These are phyloP conservation scores for Geotria australis DNA, from an alignment of 2,797 vertebrate genomes.

Conservation along the genomic window DNA sequence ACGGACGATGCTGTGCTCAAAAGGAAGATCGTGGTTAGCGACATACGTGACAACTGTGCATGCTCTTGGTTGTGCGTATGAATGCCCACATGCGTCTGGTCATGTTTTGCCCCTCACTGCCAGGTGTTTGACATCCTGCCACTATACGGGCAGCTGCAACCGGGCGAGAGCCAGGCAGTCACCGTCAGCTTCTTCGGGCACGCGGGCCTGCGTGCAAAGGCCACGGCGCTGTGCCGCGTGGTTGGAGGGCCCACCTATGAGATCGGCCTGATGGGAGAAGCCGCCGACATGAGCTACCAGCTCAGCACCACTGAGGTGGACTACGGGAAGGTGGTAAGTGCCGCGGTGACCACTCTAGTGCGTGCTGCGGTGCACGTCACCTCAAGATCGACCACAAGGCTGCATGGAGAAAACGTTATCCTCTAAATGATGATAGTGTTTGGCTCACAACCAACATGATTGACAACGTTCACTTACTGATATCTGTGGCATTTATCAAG, in stretches of 20 bases:
- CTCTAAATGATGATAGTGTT: too few relatives aligned
- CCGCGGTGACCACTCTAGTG: not conserved
- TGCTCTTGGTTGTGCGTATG: too few relatives aligned
- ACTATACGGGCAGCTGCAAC: conserved; percentile 17
- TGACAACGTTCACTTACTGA: too few relatives aligned
- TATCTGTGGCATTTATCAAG: too few relatives aligned
- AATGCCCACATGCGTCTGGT: too few relatives aligned
- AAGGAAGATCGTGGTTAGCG: too few relatives aligned
- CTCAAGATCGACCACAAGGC: too few relatives aligned
- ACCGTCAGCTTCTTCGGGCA: conserved; percentile 40
- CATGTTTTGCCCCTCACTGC: not conserved
- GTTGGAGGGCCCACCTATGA: conserved; percentile 38
- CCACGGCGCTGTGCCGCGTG: conserved; percentile 25
- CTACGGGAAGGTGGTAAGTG: conserved; percentile 33
- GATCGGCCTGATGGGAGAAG: conserved; percentile 24
- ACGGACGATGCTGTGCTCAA: too few relatives aligned
- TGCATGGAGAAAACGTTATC: too few relatives aligned
- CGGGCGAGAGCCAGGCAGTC: conserved; percentile 19
- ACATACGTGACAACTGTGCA: too few relatives aligned
- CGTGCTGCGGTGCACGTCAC: too few relatives aligned
- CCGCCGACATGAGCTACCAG: conserved; percentile 26
- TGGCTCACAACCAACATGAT: too few relatives aligned
- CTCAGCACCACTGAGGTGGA: conserved; percentile 19
- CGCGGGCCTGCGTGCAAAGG: conserved; percentile 11
- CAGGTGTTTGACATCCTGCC: conserved; percentile 54